Base-by-base conservation (phyloP, 2,113 vertebrate genomes). In the Zingel zingel region DNA sequence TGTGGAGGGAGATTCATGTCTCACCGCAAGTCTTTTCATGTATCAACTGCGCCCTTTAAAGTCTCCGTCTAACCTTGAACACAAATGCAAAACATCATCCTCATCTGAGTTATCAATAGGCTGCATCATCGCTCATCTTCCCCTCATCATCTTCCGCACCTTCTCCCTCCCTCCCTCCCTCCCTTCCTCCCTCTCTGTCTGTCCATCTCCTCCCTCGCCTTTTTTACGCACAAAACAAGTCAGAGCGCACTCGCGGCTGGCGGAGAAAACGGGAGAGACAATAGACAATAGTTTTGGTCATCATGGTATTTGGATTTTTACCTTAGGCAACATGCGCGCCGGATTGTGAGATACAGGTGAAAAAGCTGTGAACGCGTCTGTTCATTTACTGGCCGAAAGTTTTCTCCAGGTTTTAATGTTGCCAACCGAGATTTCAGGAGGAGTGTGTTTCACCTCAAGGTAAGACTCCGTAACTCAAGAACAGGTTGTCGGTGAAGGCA, bases 361-460 rank as follows among this genome's bases (percentile, higher is more conserved):
- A 77, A 65, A 6, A 77, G 65, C 82, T 77, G 56, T 57, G 21
- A 85, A 76, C 76, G 77, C 85, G 75, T 74, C 69, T 71, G 67
- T 87, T 82, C 82, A 39, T 90, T 87, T 67, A 65, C 80, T 51
- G 84, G 79, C 74, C 61, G 45, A 83, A 88, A 89, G 77, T 92
- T 92, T 33, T 74, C 69, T 6, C 72, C 80, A 71, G 67, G 69
- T 91, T 95, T 95, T 93, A 86, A 96, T 96, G 95, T 94, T 95
- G 92, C 95, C 95, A 74, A 96, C 94, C 87, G 95, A 96, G 94
- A 92, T 93, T 89, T 91, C 93, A 78, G 95, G 86, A 93, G 94
- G 94, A 93, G 94, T 95, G 95, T 95, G 94, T 94, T 96, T 95
- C 91, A 95, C 94, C 87, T 94, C 94, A 90, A 96, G 95, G 95